phyloP scores from a whole-genome alignment of 64 coral and sea anemone species.

The Stylophora pistillata region DNA sequence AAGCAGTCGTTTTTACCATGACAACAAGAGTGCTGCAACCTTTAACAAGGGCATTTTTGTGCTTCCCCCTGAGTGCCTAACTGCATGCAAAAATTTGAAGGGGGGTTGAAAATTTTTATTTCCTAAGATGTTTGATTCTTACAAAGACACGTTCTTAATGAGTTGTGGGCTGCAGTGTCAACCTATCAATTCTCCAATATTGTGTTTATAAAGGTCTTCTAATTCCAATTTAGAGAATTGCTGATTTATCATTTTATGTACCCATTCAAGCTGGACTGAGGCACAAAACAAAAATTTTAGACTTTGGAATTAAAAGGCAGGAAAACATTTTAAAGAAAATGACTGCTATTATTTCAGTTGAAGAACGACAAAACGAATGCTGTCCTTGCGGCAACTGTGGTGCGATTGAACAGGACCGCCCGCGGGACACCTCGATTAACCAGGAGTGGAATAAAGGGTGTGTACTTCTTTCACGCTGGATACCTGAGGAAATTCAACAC shows the following conservation, averaged over 20 bases:
- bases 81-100: too few relatives aligned
- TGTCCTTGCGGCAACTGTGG: slow-evolving; percentile 59
- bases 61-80: too few relatives aligned
- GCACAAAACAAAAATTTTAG: too few relatives aligned
- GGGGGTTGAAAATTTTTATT: too few relatives aligned
- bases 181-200: background rate
- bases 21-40: too few relatives aligned
- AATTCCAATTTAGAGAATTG: background rate
- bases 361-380: slow-evolving; percentile 28
- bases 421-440: background rate
- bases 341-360: slow-evolving; percentile 20
- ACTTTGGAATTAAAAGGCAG: background rate
- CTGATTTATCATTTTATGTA: background rate
- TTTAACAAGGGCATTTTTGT: too few relatives aligned
- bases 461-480: slow-evolving; percentile 20
- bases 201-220: background rate
- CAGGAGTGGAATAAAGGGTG: background rate
- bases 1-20: too few relatives aligned
- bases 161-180: background rate
- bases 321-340: background rate
- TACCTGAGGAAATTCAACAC: slow-evolving; percentile 14
- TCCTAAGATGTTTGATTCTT: too few relatives aligned
- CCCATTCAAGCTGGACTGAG: too few relatives aligned
- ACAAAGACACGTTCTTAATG: too few relatives aligned
- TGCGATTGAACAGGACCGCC: background rate